Conservation (phyloP, 2,113 vertebrate species). For the Pterocles orientalis region DNA sequence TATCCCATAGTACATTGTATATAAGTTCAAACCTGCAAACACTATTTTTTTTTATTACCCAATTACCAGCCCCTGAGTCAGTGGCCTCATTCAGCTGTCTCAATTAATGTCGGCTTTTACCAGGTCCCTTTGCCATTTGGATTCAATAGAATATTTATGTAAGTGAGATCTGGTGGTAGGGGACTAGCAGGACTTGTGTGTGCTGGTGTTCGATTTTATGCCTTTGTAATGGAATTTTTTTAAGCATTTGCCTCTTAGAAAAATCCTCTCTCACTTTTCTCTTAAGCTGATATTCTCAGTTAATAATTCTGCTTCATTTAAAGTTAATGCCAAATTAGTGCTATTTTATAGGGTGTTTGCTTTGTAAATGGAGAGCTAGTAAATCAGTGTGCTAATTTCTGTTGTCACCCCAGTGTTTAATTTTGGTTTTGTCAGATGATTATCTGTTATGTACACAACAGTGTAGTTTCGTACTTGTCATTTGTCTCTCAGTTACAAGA, state of each 20-base stretch:
- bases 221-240: background rate
- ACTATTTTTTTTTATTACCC: background rate
- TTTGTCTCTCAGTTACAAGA: background rate
- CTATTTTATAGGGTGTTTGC: conserved; percentile 31
- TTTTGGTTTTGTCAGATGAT: background rate
- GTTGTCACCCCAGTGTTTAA: background rate
- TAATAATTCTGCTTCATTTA: conserved; percentile 13
- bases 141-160: conserved; percentile 21
- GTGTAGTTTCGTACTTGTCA: background rate
- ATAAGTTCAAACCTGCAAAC: conserved; percentile 20
- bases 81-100: conserved; percentile 17
- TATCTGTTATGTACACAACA: conserved; percentile 11
- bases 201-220: background rate
- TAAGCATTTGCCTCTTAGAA: background rate
- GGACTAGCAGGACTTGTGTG: background rate
- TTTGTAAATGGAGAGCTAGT: conserved; percentile 24
- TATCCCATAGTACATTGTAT: background rate
- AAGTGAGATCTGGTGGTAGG: background rate
- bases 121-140: conserved; percentile 1
- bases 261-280: background rate
- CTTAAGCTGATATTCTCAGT: background rate
- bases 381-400: conserved; percentile 41
- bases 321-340: background rate
- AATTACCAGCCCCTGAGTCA: conserved; percentile 18
- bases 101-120: background rate